Conservation (phyloP, 2,888 invertebrate genomes). For the Eupeodes luniger region DNA sequence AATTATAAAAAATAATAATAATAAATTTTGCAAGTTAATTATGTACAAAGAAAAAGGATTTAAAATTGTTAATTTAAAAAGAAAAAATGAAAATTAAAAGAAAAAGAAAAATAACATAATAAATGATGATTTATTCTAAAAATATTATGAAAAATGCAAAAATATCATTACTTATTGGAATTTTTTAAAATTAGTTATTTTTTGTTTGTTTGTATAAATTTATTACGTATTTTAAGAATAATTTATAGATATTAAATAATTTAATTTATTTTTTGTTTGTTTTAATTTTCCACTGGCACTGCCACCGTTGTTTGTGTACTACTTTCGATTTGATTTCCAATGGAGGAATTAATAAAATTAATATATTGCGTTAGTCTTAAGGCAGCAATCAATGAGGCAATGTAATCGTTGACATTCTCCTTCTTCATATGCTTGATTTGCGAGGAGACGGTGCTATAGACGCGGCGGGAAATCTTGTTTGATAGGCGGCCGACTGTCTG, state of each 20-base stretch:
- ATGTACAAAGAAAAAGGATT: slow-evolving; percentile 63
- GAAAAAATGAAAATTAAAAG: neutral
- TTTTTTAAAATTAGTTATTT: slow-evolving; percentile 45
- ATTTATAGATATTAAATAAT: slow-evolving; percentile 38
- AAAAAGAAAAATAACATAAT: slow-evolving; percentile 18
- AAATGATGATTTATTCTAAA: slow-evolving; percentile 23
- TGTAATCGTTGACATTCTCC: slow-evolving; percentile 85
- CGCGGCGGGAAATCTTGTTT: slow-evolving; percentile 89
- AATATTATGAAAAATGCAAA: slow-evolving; percentile 66
- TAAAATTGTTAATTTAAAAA: slow-evolving; percentile 50
- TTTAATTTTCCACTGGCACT: slow-evolving; percentile 47
- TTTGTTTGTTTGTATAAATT: slow-evolving; percentile 35
- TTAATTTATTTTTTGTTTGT: slow-evolving; percentile 16
- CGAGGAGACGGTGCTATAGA: slow-evolving; percentile 88
- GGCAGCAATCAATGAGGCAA: slow-evolving; percentile 85
- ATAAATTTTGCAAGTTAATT: slow-evolving; percentile 50
- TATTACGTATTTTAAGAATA: slow-evolving; percentile 31
- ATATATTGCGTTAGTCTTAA: slow-evolving; percentile 85
- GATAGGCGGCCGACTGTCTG: slow-evolving; percentile 90
- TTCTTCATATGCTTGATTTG: slow-evolving; percentile 86
- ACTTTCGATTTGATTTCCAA: slow-evolving; percentile 82
- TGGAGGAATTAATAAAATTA: slow-evolving; percentile 84
- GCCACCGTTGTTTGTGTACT: slow-evolving; percentile 50
- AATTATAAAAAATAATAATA: slow-evolving; percentile 1
- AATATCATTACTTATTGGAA: slow-evolving; percentile 69